Conservation (phyloP, 2,888 invertebrate species). For the Dexiosoma caninum region DNA sequence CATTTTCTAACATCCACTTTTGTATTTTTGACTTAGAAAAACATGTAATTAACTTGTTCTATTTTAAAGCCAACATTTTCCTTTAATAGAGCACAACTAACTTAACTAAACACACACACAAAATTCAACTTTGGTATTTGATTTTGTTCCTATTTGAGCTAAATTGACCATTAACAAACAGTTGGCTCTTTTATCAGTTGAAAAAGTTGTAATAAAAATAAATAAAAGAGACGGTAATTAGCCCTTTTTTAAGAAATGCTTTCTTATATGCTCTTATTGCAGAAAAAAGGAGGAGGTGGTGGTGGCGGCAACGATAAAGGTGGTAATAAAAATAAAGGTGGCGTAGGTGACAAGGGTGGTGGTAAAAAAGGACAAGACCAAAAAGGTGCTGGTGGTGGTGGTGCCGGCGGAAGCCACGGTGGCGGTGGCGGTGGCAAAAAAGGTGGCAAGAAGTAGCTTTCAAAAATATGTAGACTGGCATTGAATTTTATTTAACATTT, state of each 20-base stretch:
- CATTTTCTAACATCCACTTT: slow-evolving; percentile 20
- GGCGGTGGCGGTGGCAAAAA: slow-evolving; percentile 72
- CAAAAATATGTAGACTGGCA: not conserved
- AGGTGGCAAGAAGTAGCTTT: slow-evolving; percentile 73
- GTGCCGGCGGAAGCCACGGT: slow-evolving; percentile 71
- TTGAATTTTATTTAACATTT: not conserved
- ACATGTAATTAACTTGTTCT: slow-evolving; percentile 59
- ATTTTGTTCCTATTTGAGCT: slow-evolving; percentile 23
- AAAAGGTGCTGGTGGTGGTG: slow-evolving; percentile 68
- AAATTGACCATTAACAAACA: slow-evolving; percentile 59
- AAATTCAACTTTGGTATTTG: slow-evolving; percentile 48
- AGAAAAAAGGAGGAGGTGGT: slow-evolving; percentile 72
- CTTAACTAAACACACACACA: slow-evolving; percentile 45
- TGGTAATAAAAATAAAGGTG: slow-evolving; percentile 68
- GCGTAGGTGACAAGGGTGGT: slow-evolving; percentile 65
- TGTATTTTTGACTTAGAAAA: slow-evolving; percentile 46
- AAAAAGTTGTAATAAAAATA: slow-evolving; percentile 43
- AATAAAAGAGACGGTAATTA: slow-evolving; percentile 56
- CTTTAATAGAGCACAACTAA: slow-evolving; percentile 30
- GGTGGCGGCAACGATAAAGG: slow-evolving; percentile 64
- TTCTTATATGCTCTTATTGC: slow-evolving; percentile 43
- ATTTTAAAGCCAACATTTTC: slow-evolving; percentile 22
- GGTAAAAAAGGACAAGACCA: slow-evolving; percentile 72
- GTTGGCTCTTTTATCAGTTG: slow-evolving; percentile 52
- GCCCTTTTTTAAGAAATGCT: slow-evolving; percentile 49